phyloP scores from a whole-genome alignment of 2,888 invertebrate genomes.

The Phytoseiulus persimilis region DNA sequence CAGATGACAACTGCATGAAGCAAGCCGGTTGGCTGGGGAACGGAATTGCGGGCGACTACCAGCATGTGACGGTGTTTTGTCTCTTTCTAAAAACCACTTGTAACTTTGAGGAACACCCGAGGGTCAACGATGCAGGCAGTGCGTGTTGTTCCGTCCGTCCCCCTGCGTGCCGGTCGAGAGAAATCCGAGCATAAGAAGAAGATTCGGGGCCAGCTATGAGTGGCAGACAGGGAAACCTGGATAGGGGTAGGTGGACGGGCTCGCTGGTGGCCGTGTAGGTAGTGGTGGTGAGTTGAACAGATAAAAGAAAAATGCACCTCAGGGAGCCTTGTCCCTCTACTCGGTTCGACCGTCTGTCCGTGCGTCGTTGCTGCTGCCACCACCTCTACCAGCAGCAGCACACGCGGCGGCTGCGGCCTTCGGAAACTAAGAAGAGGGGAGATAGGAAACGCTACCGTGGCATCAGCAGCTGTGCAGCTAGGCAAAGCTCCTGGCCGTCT shows the following conservation, averaged over 20 bases:
- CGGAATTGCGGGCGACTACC: slow-evolving; percentile 16
- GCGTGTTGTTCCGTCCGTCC: not conserved
- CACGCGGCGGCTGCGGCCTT: not conserved
- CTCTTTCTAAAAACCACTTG: slow-evolving; percentile 20
- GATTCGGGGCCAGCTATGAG: not conserved
- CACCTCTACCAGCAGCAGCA: not conserved
- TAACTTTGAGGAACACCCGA: slow-evolving; percentile 27
- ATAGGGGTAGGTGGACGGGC: not conserved
- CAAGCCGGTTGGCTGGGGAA: not conserved
- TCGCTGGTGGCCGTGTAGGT: not conserved
- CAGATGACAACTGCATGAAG: not conserved
- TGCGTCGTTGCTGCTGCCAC: not conserved
- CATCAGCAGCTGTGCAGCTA: not conserved
- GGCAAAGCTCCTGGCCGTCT: not conserved
- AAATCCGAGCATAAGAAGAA: slow-evolving; percentile 5
- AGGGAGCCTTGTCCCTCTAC: slow-evolving; percentile 25
- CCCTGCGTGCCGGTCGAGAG: not conserved
- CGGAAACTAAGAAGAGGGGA: not conserved
- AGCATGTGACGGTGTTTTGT: slow-evolving; percentile 5
- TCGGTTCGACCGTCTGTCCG: not conserved
- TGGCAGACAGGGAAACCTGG: not conserved
- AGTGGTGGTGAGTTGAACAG: slow-evolving; percentile 18
- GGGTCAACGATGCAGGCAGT: slow-evolving; percentile 7
- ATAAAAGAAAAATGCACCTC: slow-evolving; percentile 39
- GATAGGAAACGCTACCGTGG: not conserved